Evolutionary conservation across 2,113 vertebrate genomes (phyloP), one percentile per base, ranked within the genome.

Genomic region (Pseudorasbora parva): DNA sequence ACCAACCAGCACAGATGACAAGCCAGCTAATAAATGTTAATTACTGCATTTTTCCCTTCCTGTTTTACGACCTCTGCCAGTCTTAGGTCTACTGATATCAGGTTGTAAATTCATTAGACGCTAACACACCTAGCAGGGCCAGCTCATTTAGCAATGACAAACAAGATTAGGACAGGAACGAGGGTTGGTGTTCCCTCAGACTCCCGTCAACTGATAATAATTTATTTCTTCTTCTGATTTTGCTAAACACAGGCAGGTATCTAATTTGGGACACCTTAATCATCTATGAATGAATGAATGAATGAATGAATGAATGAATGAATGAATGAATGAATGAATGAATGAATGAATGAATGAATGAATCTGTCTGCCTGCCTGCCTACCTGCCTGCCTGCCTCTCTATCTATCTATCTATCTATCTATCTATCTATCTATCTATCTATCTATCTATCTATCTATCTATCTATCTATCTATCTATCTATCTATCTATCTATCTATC

Each of bases 101-200:
- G 92, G 92, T 90, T 89, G 89, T 95, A 94, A 95, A 95, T 94
- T 93, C 93, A 95, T 95, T 95, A 95, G 93, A 76, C 84, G 86
- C 89, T 91, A 91, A 93, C 93, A 94, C 93, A 92, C 93, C 94
- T 93, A 90, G 74, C 79, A 69, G 69, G 89, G 90, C 86, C 89
- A 93, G 91, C 90, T 94, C 92, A 90, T 94, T 94, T 92, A 91
- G 89, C 86, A 89, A 90, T 88, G 90, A 93, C 93, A 94, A 94
- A 95, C 92, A 93, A 92, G 93, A 94, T 94, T 93, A 94, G 88
- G 85, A 84, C 51, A 73, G 88, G 88, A 79, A 83, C 47, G 85
- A 88, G 88, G 91, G 89, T 89, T 87, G 88, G 88, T 89, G 45
- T 45, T 25, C 84, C 83, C 82, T 82, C 87, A 17, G 45, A 86